A percentile compares a stretch with the other conserved stretches of the same genome.
These are phyloP conservation scores for Chrysolina oricalcia DNA, from an alignment of 2,888 invertebrate species.

Conservation along the genomic window DNA sequence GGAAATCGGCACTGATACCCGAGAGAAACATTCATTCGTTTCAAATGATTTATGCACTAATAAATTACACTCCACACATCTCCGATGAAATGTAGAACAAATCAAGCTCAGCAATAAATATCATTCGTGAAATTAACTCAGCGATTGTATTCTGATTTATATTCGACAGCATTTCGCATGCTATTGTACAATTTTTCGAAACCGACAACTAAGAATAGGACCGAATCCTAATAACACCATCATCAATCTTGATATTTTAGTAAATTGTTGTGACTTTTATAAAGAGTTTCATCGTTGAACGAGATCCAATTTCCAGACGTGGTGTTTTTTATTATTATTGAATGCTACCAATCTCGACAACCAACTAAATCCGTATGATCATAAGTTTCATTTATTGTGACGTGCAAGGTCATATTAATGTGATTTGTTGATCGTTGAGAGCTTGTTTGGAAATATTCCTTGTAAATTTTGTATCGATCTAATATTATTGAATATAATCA, in stretches of 20 bases:
- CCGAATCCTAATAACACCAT: neutral
- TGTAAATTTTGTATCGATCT: neutral
- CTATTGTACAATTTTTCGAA: conserved; percentile 19
- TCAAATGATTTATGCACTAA: conserved; percentile 4
- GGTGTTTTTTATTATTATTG: conserved; percentile 7
- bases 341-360: conserved; percentile 5
- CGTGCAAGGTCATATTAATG: conserved; percentile 12
- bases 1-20: neutral
- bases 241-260: conserved; percentile 16
- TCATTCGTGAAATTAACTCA: conserved; percentile 6
- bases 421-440: conserved; percentile 1
- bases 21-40: neutral
- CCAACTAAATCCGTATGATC: conserved; percentile 11
- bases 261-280: conserved; percentile 18
- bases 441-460: conserved; percentile 15
- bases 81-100: conserved; percentile 15
- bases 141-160: conserved; percentile 20
- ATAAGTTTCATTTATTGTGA: conserved; percentile 8
- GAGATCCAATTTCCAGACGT: conserved; percentile 7
- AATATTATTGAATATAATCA: neutral
- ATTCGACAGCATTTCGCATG: conserved; percentile 18
- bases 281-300: neutral
- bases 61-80: conserved; percentile 20
- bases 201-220: conserved; percentile 1
- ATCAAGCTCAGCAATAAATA: conserved; percentile 12